These are phyloP conservation scores for Percopsis transmontana DNA, from an alignment of 2,113 vertebrate genomes.

Conservation along the genomic window DNA sequence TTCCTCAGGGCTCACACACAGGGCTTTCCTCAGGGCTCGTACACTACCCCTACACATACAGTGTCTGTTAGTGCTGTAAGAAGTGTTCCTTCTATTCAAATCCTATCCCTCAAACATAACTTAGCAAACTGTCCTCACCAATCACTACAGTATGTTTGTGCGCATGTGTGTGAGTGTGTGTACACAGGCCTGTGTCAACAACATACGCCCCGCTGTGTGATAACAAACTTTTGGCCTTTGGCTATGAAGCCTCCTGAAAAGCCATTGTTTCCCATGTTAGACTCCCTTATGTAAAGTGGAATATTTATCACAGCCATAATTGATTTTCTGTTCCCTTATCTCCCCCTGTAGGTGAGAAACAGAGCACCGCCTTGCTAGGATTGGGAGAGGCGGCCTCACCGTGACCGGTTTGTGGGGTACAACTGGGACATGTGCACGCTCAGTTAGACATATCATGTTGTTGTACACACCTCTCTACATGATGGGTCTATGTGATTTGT, in stretches of 20 bases:
- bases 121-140: background rate
- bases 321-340: conserved; percentile 22
- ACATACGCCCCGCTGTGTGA: conserved; percentile 3
- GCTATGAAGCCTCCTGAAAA: conserved; percentile 25
- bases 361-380: no score
- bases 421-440: no score
- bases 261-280: conserved; percentile 14
- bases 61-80: background rate
- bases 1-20: no score
- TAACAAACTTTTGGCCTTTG: conserved; percentile 25
- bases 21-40: no score
- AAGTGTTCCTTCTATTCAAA: conserved; percentile 21
- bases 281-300: conserved; percentile 22
- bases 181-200: background rate
- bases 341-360: conserved; percentile 24
- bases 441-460: no score
- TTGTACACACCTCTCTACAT: no score
- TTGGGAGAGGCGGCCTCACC: background rate
- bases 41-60: background rate
- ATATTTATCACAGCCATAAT: conserved; percentile 46
- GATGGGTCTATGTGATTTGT: no score
- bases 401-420: no score
- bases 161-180: background rate
- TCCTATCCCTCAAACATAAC: conserved; percentile 12
- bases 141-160: background rate